phyloP scores from a whole-genome alignment of 2,113 vertebrate species.

The Nymphicus hollandicus region DNA sequence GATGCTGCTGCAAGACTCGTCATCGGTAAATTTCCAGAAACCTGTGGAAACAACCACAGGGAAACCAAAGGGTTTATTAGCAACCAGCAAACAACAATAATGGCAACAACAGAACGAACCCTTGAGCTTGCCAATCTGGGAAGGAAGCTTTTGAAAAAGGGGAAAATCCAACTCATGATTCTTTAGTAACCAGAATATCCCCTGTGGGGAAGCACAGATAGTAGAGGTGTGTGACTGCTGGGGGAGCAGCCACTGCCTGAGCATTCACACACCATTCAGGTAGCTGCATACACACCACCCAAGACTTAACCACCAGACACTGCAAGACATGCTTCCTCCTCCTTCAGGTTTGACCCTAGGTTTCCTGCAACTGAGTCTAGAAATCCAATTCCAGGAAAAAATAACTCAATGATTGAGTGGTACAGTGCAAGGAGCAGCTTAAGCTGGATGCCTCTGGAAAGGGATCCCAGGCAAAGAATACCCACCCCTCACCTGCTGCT shows the following conservation, averaged over 20 bases:
- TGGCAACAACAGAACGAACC: background rate
- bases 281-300: background rate
- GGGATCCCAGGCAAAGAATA: background rate
- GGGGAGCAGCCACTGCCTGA: background rate
- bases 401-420: background rate
- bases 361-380: background rate
- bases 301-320: background rate
- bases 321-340: background rate
- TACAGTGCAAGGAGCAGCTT: background rate
- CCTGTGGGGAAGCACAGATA: background rate
- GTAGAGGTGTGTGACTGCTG: background rate
- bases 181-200: background rate
- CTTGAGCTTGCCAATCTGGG: background rate
- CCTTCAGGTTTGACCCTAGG: background rate
- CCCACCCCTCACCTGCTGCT: background rate
- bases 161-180: background rate
- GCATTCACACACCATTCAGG: background rate
- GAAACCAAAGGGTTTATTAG: background rate
- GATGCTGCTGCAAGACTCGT: background rate
- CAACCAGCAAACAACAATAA: background rate
- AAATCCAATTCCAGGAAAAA: background rate
- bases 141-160: background rate
- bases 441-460: background rate
- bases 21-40: background rate
- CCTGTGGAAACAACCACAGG: background rate